Percentiles rank a stretch among this genome's conserved stretches.
These are phyloP conservation scores for Sussaba pulchella DNA, from an alignment of 2,888 invertebrate species.

Conservation along the genomic window DNA sequence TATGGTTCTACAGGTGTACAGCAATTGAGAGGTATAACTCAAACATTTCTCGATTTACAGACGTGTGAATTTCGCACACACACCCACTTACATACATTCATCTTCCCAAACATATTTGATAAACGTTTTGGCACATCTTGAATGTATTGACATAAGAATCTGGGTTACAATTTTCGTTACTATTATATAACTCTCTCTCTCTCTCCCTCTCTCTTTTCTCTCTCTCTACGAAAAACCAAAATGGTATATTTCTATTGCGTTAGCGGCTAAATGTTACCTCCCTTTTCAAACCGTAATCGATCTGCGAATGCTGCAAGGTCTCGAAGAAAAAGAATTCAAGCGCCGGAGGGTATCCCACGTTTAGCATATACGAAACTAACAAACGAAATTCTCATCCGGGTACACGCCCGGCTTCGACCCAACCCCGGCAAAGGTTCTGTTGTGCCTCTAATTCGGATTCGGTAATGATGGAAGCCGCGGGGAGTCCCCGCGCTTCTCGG, in stretches of 20 bases:
- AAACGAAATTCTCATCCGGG: slow-evolving; percentile 71
- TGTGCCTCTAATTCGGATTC: slow-evolving; percentile 77
- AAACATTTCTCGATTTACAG: too few relatives aligned
- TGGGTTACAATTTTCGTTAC: too few relatives aligned
- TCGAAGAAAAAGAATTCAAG: slow-evolving; percentile 29
- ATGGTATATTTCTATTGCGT: slow-evolving; percentile 12
- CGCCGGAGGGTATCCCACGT: slow-evolving; percentile 60
- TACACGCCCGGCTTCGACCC: slow-evolving; percentile 38
- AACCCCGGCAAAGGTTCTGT: slow-evolving; percentile 24
- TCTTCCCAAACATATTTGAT: too few relatives aligned
- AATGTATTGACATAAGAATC: too few relatives aligned
- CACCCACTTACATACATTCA: too few relatives aligned
- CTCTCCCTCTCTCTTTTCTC: too few relatives aligned
- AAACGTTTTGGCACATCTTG: too few relatives aligned
- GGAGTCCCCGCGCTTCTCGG: slow-evolving; percentile 69
- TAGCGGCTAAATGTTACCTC: slow-evolving; percentile 17
- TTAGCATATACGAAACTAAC: slow-evolving; percentile 72
- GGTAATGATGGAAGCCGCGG: slow-evolving; percentile 76
- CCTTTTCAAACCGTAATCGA: slow-evolving; percentile 52
- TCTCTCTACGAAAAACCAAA: background rate
- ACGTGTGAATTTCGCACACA: too few relatives aligned
- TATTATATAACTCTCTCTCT: too few relatives aligned
- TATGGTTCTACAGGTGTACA: too few relatives aligned
- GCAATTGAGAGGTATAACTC: too few relatives aligned
- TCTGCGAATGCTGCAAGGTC: slow-evolving; percentile 15